Base-by-base conservation (phyloP, 2,797 vertebrate genomes). In the Pseudochromis fuscus region DNA sequence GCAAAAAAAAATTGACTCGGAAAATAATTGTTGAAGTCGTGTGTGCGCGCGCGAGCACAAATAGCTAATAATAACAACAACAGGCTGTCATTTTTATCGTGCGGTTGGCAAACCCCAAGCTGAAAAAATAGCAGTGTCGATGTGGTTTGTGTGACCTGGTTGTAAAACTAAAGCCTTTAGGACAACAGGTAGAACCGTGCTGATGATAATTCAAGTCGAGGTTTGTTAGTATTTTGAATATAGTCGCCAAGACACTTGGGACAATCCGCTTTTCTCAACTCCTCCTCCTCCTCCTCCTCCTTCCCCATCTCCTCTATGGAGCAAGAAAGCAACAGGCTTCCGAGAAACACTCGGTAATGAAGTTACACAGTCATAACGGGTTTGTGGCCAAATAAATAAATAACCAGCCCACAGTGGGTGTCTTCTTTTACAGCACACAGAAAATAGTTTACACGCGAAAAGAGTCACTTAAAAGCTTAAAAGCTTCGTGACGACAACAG, bases 211-310 rank as follows among this genome's bases (percentile, higher is more conserved):
- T 25, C 0, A 12, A 45, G 16, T 4, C 23, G 7, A 8, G 23
- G 19, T 67, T 82, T 46, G 33, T 18, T 57, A 3, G 57, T 81
- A 51, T 88, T 90, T 89, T 81, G 75, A 85, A 74, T 65, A 30
- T 8, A 76, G 61, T 81, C 78, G 67, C 71, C 59, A 27, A 55
- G 46, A 27, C 77, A 76, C 33, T 82, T n/a, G 53, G 77, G 86
- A 83, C 92, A 92, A 94, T 93, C 93, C 92, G 93, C 91, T 94
- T 94, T 93, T 77, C 92, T 88, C 87, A 83, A 67, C 92, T 84
- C 90, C 91, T 88, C 91, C 89, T 87, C 81, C 82, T 80, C 67
- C 74, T 60, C 5, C 37, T 38, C 37, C 37, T 38, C 33, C 75
- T 75, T 57, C 81, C 77, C 57, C 85, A 30, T 76, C 87, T 85